Percentiles rank a stretch among this genome's conserved stretches.
Conservation (phyloP, 2,888 invertebrate species). For the Ctenicera cuprea region DNA sequence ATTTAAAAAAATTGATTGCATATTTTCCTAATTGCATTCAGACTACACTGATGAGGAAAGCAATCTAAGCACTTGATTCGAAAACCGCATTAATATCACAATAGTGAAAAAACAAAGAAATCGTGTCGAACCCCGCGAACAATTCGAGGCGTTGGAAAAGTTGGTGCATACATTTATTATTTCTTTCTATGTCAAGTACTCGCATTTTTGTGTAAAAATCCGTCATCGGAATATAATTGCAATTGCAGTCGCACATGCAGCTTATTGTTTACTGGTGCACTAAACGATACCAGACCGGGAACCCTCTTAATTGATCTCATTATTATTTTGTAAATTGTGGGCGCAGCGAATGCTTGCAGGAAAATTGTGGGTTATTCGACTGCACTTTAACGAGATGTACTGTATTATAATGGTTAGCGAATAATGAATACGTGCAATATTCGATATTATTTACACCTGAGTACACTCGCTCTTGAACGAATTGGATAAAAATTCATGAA, state of each 20-base stretch:
- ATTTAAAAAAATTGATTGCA: too few relatives aligned
- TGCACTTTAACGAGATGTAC: constrained; percentile 48
- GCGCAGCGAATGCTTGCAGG: constrained; percentile 41
- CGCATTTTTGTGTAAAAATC: constrained; percentile 30
- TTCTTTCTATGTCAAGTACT: not conserved
- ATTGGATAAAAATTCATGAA: too few relatives aligned
- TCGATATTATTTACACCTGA: constrained; percentile 34
- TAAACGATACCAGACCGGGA: constrained; percentile 45
- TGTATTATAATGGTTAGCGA: constrained; percentile 39
- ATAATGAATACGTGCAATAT: constrained; percentile 24
- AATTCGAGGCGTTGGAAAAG: constrained; percentile 9
- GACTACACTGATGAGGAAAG: not conserved
- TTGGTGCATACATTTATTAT: not conserved
- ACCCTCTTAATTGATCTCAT: constrained; percentile 53
- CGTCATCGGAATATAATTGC: constrained; percentile 45
- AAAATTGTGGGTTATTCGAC: constrained; percentile 41
- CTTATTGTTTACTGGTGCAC: constrained; percentile 36
- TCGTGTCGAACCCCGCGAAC: not conserved
- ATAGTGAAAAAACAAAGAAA: not conserved
- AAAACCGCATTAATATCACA: not conserved
- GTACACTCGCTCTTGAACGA: not conserved
- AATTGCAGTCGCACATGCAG: constrained; percentile 43
- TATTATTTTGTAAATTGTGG: constrained; percentile 50
- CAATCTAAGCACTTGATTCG: not conserved
- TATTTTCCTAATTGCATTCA: not conserved